Base-by-base conservation (phyloP, 2,888 invertebrate species). In the Byasa hedistus region DNA sequence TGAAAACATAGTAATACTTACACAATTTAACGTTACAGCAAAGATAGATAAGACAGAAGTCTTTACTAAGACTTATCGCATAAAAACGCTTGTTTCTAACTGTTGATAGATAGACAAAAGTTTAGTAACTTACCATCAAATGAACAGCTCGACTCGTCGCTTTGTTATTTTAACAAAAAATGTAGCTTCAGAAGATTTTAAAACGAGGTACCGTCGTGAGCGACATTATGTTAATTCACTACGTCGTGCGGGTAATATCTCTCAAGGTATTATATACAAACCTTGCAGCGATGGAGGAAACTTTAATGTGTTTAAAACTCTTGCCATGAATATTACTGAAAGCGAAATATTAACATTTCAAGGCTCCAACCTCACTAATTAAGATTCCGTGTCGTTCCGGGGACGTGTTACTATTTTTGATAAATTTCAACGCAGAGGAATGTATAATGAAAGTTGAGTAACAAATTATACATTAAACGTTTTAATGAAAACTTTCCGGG, bases 271-370 rank as follows among this genome's bases (percentile, higher is more conserved):
- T 63, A 52, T 54, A 58, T 58, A 52, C 36, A 58, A 64, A 64
- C 64, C 64, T 64, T 64, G 64, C 27, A 63, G 27, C 64, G 64
- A 36, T 54, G 64, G 27, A 48, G 63, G 64, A 58, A 58, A 64
- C 58, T 64, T 58, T 58, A 64, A 64, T 58, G 64, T 64, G 64
- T 58, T 64, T 64, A 59, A 58, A 64, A 64, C 58, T 64, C 58
- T 58, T 54, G 58, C 58, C 64, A 64, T 64, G 64, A 64, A 64
- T 64, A 64, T 64, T 64, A 55, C 64, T 27, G 64, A 55, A 64
- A 54, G 44, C 59, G 58, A 54, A 64, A 64, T 61, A 61, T 64
- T 59, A 64, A 59, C 59, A 59, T 59, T 57, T 32, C 52, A 17
- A 57, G 57, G 57, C 63, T n/a, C 27, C 24, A 54, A 39, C 39